Evolutionary conservation across 1,140 invertebrate species (phyloP), one percentile per base, ranked within the genome.

Genomic region (Monomorium pharaonis): DNA sequence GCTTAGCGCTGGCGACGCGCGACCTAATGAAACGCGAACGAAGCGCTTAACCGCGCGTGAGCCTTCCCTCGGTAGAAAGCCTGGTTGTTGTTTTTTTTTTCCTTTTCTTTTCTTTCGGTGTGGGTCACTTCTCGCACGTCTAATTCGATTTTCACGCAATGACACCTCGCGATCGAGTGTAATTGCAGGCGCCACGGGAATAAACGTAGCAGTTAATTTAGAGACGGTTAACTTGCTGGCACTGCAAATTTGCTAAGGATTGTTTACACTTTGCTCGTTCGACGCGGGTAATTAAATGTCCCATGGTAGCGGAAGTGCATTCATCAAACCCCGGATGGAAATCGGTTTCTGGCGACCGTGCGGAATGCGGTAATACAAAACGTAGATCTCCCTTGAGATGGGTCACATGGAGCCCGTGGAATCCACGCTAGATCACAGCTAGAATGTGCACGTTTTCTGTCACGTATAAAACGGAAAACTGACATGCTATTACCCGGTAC

Each of bases 401-500:
- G 49, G 21, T 80, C 77, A 21, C 9, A 37, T 0, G 5, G 58
- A 44, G 33, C 16, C 14, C 2, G 30, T 21, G n/a, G 37, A 81
- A 81, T 81, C 49, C 21, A 24, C 62, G 30, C 30, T 54, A 80
- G 44, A 80, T 80, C 63, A 70, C 49, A 27, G 30, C 30, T 70
- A 70, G 37, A 81, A 44, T 70, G 49, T 72, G 37, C 33, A 56
- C 49, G 65, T 58, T 81, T 70, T 81, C 65, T 81, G 49, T 81
- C 37, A 81, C 37, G 67, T 80, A 80, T 81, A 81, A 58, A 81
- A 81, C 51, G 49, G 12, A 81, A n/a, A 81, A 58, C 65, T 70
- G 63, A 72, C 51, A 33, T 58, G 14, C 77, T 78, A 67, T 78
- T 80, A 80, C 47, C 47, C 33, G n/a, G 62, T 56, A 30, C 63